These are phyloP conservation scores for Conus ventricosus DNA, from an alignment of 1,140 invertebrate species.

Conservation along the genomic window DNA sequence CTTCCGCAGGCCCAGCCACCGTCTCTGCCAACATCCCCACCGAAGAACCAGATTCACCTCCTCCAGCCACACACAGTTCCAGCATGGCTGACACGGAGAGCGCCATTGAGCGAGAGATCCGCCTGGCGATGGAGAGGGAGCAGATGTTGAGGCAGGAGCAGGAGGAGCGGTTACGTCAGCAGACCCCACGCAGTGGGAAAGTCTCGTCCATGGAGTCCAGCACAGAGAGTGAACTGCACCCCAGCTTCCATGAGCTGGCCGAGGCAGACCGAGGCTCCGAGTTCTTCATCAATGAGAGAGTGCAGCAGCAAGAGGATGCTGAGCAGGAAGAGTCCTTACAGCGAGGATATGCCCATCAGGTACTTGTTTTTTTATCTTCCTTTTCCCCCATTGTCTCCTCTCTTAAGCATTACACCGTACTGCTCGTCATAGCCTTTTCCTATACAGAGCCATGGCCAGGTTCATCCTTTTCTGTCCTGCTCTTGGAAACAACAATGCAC, in stretches of 20 bases:
- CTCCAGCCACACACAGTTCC: slow-evolving; percentile 28
- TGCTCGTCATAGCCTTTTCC: neutral
- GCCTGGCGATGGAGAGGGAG: slow-evolving; percentile 77
- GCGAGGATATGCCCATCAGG: slow-evolving; percentile 14
- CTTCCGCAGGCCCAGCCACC: neutral
- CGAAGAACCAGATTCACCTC: slow-evolving; percentile 35
- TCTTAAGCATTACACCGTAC: neutral
- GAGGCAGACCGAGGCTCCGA: slow-evolving; percentile 68
- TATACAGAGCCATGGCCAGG: neutral
- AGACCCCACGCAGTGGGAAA: neutral
- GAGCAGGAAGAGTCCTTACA: slow-evolving; percentile 47
- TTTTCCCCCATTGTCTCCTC: neutral
- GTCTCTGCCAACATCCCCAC: neutral
- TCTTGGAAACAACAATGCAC: too few species aligned
- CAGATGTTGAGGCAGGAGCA: slow-evolving; percentile 64
- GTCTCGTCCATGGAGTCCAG: slow-evolving; percentile 34
- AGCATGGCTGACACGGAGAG: slow-evolving; percentile 72
- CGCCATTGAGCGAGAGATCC: slow-evolving; percentile 79
- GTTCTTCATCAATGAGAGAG: slow-evolving; percentile 52
- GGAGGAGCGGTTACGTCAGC: slow-evolving; percentile 49
- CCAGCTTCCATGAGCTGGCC: slow-evolving; percentile 68
- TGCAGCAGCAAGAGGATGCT: slow-evolving; percentile 49
- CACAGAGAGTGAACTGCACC: slow-evolving; percentile 51
- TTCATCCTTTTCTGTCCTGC: neutral
- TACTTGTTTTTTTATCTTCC: neutral